Base-by-base conservation (phyloP, 2,113 vertebrate genomes). In the Brachirus orientalis region DNA sequence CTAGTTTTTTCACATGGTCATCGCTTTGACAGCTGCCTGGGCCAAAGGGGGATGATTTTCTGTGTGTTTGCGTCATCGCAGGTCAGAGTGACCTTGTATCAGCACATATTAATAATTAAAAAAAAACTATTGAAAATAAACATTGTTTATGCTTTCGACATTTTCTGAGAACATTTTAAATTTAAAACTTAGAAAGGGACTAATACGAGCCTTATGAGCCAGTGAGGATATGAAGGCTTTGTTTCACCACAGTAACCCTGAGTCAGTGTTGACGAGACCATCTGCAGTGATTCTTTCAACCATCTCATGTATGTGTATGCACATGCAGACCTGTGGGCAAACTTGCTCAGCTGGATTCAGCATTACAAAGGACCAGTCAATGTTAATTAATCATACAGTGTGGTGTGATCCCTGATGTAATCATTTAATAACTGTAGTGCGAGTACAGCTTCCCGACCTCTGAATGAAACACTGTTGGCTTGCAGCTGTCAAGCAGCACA, bases 71-170 rank as follows among this genome's bases (percentile, higher is more conserved):
- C 82, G 18, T 89, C 84, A 84, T 88, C 64, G 78, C 86, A 86
- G 90, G 89, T 90, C 83, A 83, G 53, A 81, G 77, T 38, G 69
- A 90, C 91, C 87, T 89, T 92, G 90, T 90, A 87, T 91, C 87
- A 85, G 84, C 86, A 91, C 90, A 90, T 90, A 89, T 86, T 87
- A 91, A 91, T 91, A 28, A n/a, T n/a, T 40, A 40, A 37, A 37
- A 92, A 92, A 92, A 82, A 85, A 45, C 57, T 69, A 77, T 72
- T 87, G 69, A 83, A 90, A 89, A 66, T 58, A 48, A 77, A 71
- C 40, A 35, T 36, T n/a, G 11, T 61, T 74, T 13, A 50, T 67
- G 80, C 53, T 78, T 83, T 46, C 38, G 59, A 70, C 41, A 84
- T 75, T 86, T 50, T 75, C 57, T 76, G 52, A 37, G 38, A 68